Conservation (phyloP, 2,113 vertebrate species). For the Neolamprologus cancellatus region DNA sequence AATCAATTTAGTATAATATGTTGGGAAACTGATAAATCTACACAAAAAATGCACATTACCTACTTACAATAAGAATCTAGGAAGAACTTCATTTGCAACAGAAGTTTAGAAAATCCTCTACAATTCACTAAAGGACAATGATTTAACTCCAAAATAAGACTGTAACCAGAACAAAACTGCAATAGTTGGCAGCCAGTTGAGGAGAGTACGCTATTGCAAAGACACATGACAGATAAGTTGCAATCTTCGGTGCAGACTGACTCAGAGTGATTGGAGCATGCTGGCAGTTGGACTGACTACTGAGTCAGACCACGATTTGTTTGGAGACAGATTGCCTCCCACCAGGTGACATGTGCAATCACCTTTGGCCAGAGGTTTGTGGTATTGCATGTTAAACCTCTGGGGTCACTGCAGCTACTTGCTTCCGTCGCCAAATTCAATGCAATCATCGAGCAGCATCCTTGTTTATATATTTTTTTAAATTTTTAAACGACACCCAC, state of each 20-base stretch:
- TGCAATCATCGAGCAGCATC: neutral
- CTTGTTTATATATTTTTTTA: rapidly evolving
- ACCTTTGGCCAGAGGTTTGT: neutral
- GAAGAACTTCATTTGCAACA: neutral
- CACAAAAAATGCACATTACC: neutral
- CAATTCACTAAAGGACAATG: neutral
- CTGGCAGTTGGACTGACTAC: neutral
- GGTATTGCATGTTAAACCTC: neutral
- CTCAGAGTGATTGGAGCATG: neutral
- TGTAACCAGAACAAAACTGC: neutral
- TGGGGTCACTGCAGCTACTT: neutral
- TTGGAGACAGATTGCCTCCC: neutral
- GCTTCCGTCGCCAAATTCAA: neutral
- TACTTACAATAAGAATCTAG: neutral
- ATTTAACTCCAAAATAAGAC: neutral
- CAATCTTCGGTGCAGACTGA: neutral
- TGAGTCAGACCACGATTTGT: neutral
- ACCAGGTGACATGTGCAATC: neutral
- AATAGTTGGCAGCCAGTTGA: neutral
- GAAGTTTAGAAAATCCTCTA: neutral
- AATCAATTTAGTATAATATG: neutral
- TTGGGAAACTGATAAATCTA: neutral
- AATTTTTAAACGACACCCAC: neutral
- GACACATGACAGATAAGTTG: neutral
- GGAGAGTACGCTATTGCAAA: neutral